phyloP scores from a whole-genome alignment of 2,797 vertebrate species.

The Petrocephalus sullivani region DNA sequence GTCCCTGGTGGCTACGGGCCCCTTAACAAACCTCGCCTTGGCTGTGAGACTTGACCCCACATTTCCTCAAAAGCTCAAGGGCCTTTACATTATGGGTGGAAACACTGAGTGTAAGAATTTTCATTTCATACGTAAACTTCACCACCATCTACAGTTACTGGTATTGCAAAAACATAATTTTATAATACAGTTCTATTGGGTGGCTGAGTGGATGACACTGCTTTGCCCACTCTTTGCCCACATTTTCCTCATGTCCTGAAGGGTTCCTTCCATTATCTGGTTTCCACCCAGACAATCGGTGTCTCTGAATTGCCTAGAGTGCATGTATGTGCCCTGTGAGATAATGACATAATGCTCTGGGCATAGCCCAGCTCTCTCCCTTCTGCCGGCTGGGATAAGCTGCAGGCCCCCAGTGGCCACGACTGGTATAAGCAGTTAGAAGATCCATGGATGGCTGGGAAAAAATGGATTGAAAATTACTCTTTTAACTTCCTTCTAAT shows the following conservation, averaged over 20 bases:
- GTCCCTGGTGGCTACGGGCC: slow-evolving; percentile 64
- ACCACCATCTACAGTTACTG: background rate
- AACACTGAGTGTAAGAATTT: slow-evolving; percentile 64
- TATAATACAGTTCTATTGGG: background rate
- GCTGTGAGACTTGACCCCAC: slow-evolving; percentile 65
- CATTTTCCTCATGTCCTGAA: background rate
- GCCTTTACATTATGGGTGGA: slow-evolving; percentile 70
- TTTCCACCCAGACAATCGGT: background rate
- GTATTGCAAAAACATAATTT: background rate
- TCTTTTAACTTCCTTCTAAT: background rate
- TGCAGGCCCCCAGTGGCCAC: background rate
- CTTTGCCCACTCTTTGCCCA: background rate
- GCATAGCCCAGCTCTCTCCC: background rate
- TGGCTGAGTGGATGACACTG: background rate
- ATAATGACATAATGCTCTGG: background rate
- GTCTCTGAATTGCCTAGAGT: background rate
- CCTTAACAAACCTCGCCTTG: slow-evolving; percentile 70
- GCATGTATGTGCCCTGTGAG: background rate
- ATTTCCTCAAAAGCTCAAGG: slow-evolving; percentile 62
- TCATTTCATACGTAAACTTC: background rate
- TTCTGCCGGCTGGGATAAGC: background rate
- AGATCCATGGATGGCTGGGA: background rate
- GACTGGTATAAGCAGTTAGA: background rate
- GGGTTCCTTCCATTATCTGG: background rate
- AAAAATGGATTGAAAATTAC: background rate